phyloP scores from a whole-genome alignment of 2,888 invertebrate genomes.

The Microctonus hyperodae region DNA sequence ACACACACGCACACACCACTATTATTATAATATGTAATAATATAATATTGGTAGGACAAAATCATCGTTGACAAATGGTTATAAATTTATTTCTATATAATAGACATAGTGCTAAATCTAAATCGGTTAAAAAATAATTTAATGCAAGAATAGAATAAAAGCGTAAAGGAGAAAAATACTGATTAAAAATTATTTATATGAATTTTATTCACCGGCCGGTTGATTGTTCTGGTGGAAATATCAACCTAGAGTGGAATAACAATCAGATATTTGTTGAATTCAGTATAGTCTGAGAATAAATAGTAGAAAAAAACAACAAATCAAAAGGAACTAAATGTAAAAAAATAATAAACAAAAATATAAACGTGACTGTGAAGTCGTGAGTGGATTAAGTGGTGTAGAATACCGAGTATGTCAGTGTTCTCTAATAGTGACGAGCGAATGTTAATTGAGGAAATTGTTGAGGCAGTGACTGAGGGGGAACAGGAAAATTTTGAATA shows the following conservation, averaged over 20 bases:
- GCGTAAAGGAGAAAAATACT: too few species aligned
- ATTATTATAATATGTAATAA: neutral
- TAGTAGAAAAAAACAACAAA: neutral
- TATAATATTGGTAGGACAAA: neutral
- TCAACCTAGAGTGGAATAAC: too few species aligned
- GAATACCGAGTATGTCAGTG: conserved; percentile 65
- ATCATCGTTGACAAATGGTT: neutral
- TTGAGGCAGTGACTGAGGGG: conserved; percentile 66
- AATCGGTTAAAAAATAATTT: too few species aligned
- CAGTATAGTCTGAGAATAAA: too few species aligned
- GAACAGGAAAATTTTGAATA: conserved; percentile 55
- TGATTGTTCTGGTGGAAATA: neutral
- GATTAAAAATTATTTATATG: too few species aligned
- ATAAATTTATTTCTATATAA: neutral
- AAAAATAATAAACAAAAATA: too few species aligned
- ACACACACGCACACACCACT: neutral
- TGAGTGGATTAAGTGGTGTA: conserved; percentile 31
- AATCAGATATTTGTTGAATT: too few species aligned
- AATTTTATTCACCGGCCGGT: neutral
- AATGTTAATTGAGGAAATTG: conserved; percentile 66
- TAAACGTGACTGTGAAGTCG: neutral
- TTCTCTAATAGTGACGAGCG: conserved; percentile 65
- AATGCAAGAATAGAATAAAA: too few species aligned
- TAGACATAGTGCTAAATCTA: neutral
- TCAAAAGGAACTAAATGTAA: too few species aligned